These are phyloP conservation scores for Eupeodes corollae DNA, from an alignment of 1,140 invertebrate species.

Conservation along the genomic window DNA sequence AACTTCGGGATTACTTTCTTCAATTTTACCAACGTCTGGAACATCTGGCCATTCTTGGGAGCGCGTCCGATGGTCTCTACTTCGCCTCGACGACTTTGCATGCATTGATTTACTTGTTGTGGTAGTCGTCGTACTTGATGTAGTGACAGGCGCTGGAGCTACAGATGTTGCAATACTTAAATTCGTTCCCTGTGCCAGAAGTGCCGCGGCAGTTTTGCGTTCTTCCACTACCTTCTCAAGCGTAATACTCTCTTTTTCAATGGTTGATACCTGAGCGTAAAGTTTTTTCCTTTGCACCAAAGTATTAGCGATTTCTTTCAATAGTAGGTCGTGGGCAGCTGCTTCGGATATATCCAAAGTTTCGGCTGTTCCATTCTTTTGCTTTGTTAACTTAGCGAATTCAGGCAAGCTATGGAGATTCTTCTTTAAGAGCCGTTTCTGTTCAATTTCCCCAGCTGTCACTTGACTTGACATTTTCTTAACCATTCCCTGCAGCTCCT, in stretches of 20 bases:
- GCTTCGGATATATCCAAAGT: slow-evolving; percentile 46
- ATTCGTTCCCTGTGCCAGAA: slow-evolving; percentile 33
- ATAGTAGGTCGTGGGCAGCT: slow-evolving; percentile 62
- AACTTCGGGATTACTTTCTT: slow-evolving; percentile 82
- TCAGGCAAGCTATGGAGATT: slow-evolving; percentile 49
- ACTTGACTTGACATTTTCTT: slow-evolving; percentile 74
- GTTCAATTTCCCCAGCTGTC: slow-evolving; percentile 50
- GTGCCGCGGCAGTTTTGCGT: slow-evolving; percentile 43
- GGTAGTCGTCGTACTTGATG: slow-evolving; percentile 7
- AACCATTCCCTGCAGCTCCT: slow-evolving; percentile 77
- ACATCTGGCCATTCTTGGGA: slow-evolving; percentile 86
- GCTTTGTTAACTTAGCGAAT: slow-evolving; percentile 40
- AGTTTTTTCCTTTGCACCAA: slow-evolving; percentile 68
- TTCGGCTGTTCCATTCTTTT: slow-evolving; percentile 25
- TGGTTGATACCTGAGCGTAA: slow-evolving; percentile 60
- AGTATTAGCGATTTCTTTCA: slow-evolving; percentile 75
- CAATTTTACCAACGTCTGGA: slow-evolving; percentile 77
- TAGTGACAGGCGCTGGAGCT: slow-evolving; percentile 13
- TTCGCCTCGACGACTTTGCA: slow-evolving; percentile 47
- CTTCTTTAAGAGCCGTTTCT: slow-evolving; percentile 52
- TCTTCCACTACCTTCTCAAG: slow-evolving; percentile 60
- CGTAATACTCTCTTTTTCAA: slow-evolving; percentile 61
- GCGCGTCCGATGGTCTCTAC: slow-evolving; percentile 58
- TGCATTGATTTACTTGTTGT: slow-evolving; percentile 21
- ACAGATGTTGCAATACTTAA: slow-evolving; percentile 25